phyloP scores from a whole-genome alignment of 2,888 invertebrate genomes.

The Trissolcus brochymenae region DNA sequence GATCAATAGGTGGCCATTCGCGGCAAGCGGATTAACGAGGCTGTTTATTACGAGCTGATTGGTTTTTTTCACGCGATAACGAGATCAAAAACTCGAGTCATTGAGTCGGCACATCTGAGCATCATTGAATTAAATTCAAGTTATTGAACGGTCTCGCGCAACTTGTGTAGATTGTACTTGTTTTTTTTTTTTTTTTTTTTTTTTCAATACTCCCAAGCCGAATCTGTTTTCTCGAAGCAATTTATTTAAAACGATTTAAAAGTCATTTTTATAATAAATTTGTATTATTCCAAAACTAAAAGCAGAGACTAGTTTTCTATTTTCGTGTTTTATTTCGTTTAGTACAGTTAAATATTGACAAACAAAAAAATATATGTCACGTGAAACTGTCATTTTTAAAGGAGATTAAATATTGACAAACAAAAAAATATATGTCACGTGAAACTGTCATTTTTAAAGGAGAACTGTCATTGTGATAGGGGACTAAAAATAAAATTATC shows the following conservation, averaged over 20 bases:
- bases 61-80: slow-evolving; percentile 20
- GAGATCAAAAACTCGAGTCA: slow-evolving; percentile 11
- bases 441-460: no score
- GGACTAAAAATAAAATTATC: no score
- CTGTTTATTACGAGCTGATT: slow-evolving; percentile 28
- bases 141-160: slow-evolving; percentile 6
- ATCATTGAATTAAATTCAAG: slow-evolving; percentile 14
- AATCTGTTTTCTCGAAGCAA: neutral
- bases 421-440: no score
- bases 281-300: no score
- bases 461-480: no score
- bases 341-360: no score
- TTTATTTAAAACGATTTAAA: neutral
- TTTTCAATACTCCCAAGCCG: neutral
- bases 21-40: slow-evolving; percentile 9
- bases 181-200: no score
- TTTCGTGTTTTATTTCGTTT: no score
- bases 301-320: no score
- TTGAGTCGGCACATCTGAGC: slow-evolving; percentile 9
- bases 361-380: no score
- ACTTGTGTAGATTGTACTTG: slow-evolving; percentile 3
- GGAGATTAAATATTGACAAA: no score
- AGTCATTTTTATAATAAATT: neutral
- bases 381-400: no score
- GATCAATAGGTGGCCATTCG: slow-evolving; percentile 24